Percentiles rank a stretch among this genome's conserved stretches.
Conservation (phyloP, 2,888 invertebrate genomes). For the Shargacucullia verbasci region DNA sequence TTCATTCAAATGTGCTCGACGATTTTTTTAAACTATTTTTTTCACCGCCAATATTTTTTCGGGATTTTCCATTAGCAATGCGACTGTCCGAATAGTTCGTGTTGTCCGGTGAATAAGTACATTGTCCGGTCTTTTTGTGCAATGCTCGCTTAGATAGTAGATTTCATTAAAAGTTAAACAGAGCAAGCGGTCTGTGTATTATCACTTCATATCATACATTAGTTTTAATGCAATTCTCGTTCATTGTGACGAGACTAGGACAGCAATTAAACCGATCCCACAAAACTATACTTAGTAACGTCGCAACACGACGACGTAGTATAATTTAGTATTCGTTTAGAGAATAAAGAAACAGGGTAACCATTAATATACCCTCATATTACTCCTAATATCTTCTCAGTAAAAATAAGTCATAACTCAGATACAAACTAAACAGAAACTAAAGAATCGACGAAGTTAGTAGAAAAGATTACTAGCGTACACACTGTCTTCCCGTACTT, state of each 20-base stretch:
- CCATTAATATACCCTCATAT: too few relatives aligned
- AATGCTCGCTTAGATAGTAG: slow-evolving; percentile 61
- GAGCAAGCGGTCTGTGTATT: slow-evolving; percentile 31
- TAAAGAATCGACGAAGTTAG: slow-evolving; percentile 43
- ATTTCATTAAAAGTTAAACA: slow-evolving; percentile 74
- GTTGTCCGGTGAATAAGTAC: slow-evolving; percentile 73
- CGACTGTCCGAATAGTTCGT: slow-evolving; percentile 77
- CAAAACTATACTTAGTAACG: slow-evolving; percentile 21
- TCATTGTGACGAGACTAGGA: slow-evolving; percentile 36
- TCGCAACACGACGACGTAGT: slow-evolving; percentile 7
- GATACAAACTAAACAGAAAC: slow-evolving; percentile 27
- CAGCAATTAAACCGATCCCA: slow-evolving; percentile 27
- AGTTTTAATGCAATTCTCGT: slow-evolving; percentile 40
- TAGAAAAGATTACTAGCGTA: slow-evolving; percentile 49
- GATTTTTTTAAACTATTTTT: slow-evolving; percentile 83
- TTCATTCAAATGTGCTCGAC: slow-evolving; percentile 87
- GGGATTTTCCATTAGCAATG: slow-evolving; percentile 86
- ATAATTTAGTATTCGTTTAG: too few relatives aligned
- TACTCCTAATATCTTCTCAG: slow-evolving; percentile 11
- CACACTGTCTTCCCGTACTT: slow-evolving; percentile 50
- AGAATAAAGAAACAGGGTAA: too few relatives aligned
- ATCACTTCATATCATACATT: slow-evolving; percentile 44
- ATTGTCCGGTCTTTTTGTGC: slow-evolving; percentile 68
- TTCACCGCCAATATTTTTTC: slow-evolving; percentile 83
- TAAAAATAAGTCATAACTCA: slow-evolving; percentile 14